Evolutionary conservation across 1,140 invertebrate species (phyloP).

Genomic region (Drosophila funebris): DNA sequence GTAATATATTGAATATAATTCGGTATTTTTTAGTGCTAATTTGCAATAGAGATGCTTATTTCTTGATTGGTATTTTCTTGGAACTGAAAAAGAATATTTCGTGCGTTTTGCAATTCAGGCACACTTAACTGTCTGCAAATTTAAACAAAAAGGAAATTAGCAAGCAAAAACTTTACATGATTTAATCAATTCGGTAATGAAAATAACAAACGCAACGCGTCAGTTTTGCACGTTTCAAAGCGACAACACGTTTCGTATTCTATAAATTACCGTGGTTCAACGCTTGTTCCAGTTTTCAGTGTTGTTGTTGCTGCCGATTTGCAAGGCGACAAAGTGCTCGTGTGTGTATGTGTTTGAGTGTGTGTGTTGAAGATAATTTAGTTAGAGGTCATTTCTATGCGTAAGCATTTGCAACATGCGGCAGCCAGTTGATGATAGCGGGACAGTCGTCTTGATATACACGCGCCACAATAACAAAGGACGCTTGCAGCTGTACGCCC

Average conservation of each 20-base stretch:
- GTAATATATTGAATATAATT: neutral
- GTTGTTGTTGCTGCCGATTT: slow-evolving; percentile 41
- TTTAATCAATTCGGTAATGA: slow-evolving; percentile 20
- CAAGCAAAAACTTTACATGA: slow-evolving; percentile 37
- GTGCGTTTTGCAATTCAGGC: slow-evolving; percentile 9
- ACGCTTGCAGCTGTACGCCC: slow-evolving; percentile 56
- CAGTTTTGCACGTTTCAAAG: slow-evolving; percentile 17
- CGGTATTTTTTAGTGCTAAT: slow-evolving; percentile 3
- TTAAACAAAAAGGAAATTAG: slow-evolving; percentile 68
- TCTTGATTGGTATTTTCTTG: neutral
- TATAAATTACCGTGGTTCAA: neutral
- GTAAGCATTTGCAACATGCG: slow-evolving; percentile 67
- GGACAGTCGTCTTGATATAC: slow-evolving; percentile 19
- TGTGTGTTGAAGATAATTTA: slow-evolving; percentile 44
- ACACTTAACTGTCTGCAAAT: slow-evolving; percentile 62
- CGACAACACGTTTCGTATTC: slow-evolving; percentile 11
- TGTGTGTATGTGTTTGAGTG: slow-evolving; percentile 20
- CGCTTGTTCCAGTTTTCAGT: slow-evolving; percentile 4
- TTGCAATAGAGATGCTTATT: neutral
- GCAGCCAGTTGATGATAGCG: slow-evolving; percentile 45
- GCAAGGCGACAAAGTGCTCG: slow-evolving; percentile 40
- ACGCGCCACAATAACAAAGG: slow-evolving; percentile 54
- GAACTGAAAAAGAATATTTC: slow-evolving; percentile 6
- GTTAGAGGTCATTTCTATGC: slow-evolving; percentile 56
- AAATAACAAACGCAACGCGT: slow-evolving; percentile 27